Base-by-base conservation (phyloP, 2,888 invertebrate genomes). In the Synergus japonicus region DNA sequence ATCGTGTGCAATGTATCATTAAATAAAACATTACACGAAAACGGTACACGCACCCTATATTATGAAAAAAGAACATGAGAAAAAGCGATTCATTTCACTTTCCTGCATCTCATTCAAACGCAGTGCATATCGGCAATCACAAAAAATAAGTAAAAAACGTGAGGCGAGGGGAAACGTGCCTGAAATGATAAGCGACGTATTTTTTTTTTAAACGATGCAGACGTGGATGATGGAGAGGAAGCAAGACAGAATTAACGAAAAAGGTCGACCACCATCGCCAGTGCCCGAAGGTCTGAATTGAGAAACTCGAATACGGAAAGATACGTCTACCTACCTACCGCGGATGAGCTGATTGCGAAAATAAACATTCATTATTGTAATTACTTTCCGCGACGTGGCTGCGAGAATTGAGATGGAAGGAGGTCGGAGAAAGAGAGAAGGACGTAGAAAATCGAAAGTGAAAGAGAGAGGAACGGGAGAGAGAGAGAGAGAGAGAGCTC, bases 351-450 rank as follows among this genome's bases (percentile, higher is more conserved):
- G 89, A 90, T 90, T 90, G 89, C 89, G 89, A 89, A 89, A 90
- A 90, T 89, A 90, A 90, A 90, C 90, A 90, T 90, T 90, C 90
- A 90, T 90, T 90, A 90, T 90, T 89, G 90, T 90, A 90, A 90
- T 90, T 90, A 90, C 89, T 90, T 89, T 88, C 88, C 87, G 88
- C 88, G 88, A 89, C 88, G 89, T 88, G 86, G 86, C 81, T 83
- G 83, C 85, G 84, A 82, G 86, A 87, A 87, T 86, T 83, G 82
- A 82, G 86, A 83, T 84, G 83, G 85, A 80, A 22, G 46, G 78
- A 73, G 29, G 18, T 58, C 64, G 43, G 54, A 18, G 77, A 43
- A 79, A 77, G 43, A 78, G 81, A 79, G 76, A 80, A 60, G 60
- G 79, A 80, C 76, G 80, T 78, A 83, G 81, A 64, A 63, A 77